Percentiles rank a stretch among this genome's conserved stretches.
phyloP scores from a whole-genome alignment of 2,113 vertebrate genomes.

The Cebidichthys violaceus region DNA sequence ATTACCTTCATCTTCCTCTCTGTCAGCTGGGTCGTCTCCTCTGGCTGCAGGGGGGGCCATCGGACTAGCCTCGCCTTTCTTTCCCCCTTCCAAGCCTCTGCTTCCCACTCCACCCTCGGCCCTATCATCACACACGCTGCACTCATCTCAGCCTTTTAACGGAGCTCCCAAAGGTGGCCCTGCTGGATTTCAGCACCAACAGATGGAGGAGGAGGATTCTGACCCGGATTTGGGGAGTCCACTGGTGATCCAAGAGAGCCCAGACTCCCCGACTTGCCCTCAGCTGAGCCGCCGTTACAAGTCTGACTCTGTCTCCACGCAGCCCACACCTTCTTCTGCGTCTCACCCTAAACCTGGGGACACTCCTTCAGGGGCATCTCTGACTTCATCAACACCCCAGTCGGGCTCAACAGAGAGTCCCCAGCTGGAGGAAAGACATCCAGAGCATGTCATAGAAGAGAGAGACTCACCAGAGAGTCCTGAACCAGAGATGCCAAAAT shows the following conservation, averaged over 20 bases:
- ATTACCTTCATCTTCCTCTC: slow-evolving; percentile 70
- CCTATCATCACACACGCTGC: slow-evolving; percentile 72
- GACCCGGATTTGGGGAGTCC: slow-evolving; percentile 83
- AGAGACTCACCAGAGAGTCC: slow-evolving; percentile 87
- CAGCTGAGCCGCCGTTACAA: slow-evolving; percentile 77
- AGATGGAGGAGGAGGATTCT: slow-evolving; percentile 81
- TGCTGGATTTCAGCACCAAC: slow-evolving; percentile 68
- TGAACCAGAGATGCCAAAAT: slow-evolving; percentile 81
- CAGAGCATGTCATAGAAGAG: slow-evolving; percentile 85
- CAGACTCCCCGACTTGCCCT: slow-evolving; percentile 77
- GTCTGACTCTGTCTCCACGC: slow-evolving; percentile 65
- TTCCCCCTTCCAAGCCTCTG: slow-evolving; percentile 77
- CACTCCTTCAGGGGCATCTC: slow-evolving; percentile 62
- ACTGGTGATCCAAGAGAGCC: slow-evolving; percentile 84
- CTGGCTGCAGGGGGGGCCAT: slow-evolving; percentile 64
- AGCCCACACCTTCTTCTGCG: slow-evolving; percentile 61
- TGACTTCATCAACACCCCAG: slow-evolving; percentile 58
- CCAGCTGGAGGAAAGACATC: slow-evolving; percentile 73
- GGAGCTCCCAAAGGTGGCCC: slow-evolving; percentile 72
- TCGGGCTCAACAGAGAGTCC: slow-evolving; percentile 64
- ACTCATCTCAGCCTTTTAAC: slow-evolving; percentile 77
- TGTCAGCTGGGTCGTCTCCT: slow-evolving; percentile 68
- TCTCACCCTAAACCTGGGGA: slow-evolving; percentile 76
- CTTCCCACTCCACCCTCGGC: slow-evolving; percentile 72
- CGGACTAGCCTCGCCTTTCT: slow-evolving; percentile 78